Percentiles rank a stretch among this genome's conserved stretches.
Conservation (phyloP, 2,113 vertebrate species). For the Tetraodon nigroviridis region DNA sequence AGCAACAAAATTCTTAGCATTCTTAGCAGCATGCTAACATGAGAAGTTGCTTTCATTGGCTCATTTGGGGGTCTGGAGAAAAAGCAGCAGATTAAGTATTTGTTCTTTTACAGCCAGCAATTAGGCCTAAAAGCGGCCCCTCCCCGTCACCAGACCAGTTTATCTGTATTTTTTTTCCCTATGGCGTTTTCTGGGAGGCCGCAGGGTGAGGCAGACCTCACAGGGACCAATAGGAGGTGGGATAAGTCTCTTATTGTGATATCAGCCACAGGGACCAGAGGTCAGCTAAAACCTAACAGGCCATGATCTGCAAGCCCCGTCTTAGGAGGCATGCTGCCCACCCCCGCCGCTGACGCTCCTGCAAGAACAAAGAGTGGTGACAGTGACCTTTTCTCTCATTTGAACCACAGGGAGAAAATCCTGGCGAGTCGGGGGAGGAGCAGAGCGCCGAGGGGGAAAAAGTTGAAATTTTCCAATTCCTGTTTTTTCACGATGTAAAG, state of each 20-base stretch:
- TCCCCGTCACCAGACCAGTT: slow-evolving; percentile 5
- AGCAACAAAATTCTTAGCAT: not conserved
- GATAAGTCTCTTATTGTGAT: slow-evolving; percentile 67
- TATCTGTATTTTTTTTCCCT: slow-evolving; percentile 49
- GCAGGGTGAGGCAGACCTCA: slow-evolving; percentile 61
- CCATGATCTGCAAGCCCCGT: slow-evolving; percentile 57
- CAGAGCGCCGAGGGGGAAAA: slow-evolving; percentile 1
- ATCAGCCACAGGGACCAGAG: slow-evolving; percentile 55
- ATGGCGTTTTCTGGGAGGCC: slow-evolving; percentile 53
- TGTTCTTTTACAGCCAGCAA: slow-evolving; percentile 19
- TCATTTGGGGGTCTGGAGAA: no score
- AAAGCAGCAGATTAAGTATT: not conserved
- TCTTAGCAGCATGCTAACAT: no score
- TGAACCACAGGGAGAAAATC: slow-evolving; percentile 28
- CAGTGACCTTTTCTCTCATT: slow-evolving; percentile 47
- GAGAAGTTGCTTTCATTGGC: no score
- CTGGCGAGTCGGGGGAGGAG: not conserved
- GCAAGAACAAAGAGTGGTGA: slow-evolving; percentile 60
- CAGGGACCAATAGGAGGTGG: slow-evolving; percentile 60
- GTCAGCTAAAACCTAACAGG: slow-evolving; percentile 63
- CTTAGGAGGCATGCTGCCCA: slow-evolving; percentile 47
- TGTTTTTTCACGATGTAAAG: no score
- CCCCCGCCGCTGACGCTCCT: slow-evolving; percentile 29
- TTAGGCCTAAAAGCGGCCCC: slow-evolving; percentile 18
- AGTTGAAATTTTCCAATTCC: not conserved